Base-by-base conservation (phyloP, 2,797 vertebrate genomes). In the Dryobates pubescens region DNA sequence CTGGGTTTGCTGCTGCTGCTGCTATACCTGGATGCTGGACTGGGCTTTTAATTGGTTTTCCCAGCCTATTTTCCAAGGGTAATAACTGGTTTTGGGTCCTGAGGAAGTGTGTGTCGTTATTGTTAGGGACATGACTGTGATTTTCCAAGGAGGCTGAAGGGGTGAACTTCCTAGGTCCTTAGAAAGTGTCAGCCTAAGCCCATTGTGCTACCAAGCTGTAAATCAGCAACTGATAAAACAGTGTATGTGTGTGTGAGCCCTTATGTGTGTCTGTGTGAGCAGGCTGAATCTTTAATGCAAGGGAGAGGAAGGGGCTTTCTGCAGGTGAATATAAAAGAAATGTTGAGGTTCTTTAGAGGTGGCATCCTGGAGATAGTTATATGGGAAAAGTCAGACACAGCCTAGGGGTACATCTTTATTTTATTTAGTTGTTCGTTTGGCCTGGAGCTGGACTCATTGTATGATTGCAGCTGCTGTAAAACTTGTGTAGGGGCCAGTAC, bases 371-470 rank as follows among this genome's bases (percentile, higher is more conserved):
- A 94, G 93, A 13, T 36, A 88, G 94, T 94, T 94, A 94, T 82
- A 41, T 82, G 88, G 89, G 80, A 79, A 70, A 94, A 95, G 92
- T 73, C 95, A 96, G 90, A 94, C 93, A 95, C 94, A 93, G 96
- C 95, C 94, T 96, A 85, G 86, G 89, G 95, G 82, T 92, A 93
- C 79, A 89, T 96, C 92, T 95, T 96, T 94, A 93, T 96, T 94
- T 96, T 96, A 94, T 95, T 95, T 95, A 90, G 94, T 95, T 93
- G 92, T 96, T 95, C 26, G 2, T 89, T 94, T 94, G 94, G 85
- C 95, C 94, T 92, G 89, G 88, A 96, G 96, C 95, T 96, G 95
- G 92, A 75, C 95, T 86, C 38, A 23, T 54, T 0, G 10, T 69
- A 30, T 70, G 88, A 90, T 81, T 92, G 86, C 88, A 92, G 84